A percentile compares a stretch with the other conserved stretches of the same genome.
Conservation (phyloP, 2,888 invertebrate genomes). For the Andrena trimmerana region DNA sequence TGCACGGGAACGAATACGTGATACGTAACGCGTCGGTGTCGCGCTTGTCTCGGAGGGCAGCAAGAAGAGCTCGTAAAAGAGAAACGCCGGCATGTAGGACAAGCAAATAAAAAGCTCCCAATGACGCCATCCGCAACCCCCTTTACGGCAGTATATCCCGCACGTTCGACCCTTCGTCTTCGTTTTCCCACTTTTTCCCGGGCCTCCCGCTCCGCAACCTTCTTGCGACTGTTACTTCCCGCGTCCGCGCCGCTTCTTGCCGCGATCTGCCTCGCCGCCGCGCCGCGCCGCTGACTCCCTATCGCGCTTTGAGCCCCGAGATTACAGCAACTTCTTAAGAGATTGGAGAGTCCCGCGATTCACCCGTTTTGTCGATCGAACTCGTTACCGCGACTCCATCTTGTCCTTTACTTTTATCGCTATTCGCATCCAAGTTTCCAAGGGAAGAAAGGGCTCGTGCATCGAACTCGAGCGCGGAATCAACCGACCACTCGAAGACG, state of each 20-base stretch:
- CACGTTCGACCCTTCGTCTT: constrained; percentile 45
- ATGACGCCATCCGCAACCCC: constrained; percentile 75
- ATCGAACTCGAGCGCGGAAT: neutral
- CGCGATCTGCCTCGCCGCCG: constrained; percentile 11
- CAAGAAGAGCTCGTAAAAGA: constrained; percentile 74
- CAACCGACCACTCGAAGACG: neutral
- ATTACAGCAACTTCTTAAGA: constrained; percentile 39
- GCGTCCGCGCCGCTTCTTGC: constrained; percentile 30
- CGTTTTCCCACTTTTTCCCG: constrained; percentile 44
- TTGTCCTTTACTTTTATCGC: neutral
- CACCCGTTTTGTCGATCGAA: neutral
- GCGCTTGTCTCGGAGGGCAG: constrained; percentile 53
- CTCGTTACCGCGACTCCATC: neutral
- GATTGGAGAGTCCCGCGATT: constrained; percentile 25
- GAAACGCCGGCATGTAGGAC: constrained; percentile 72
- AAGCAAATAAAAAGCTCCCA: constrained; percentile 74
- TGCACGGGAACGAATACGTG: constrained; percentile 27
- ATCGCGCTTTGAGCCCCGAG: constrained; percentile 24
- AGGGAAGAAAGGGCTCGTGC: neutral
- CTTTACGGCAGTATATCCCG: constrained; percentile 73
- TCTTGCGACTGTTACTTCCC: constrained; percentile 27
- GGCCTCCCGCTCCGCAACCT: constrained; percentile 4
- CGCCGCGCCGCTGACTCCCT: neutral
- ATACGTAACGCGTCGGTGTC: constrained; percentile 35
- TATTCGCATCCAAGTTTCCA: neutral